A percentile compares a stretch with the other conserved stretches of the same genome.
These are phyloP conservation scores for Champsocephalus gunnari DNA, from an alignment of 2,797 vertebrate species.

Conservation along the genomic window DNA sequence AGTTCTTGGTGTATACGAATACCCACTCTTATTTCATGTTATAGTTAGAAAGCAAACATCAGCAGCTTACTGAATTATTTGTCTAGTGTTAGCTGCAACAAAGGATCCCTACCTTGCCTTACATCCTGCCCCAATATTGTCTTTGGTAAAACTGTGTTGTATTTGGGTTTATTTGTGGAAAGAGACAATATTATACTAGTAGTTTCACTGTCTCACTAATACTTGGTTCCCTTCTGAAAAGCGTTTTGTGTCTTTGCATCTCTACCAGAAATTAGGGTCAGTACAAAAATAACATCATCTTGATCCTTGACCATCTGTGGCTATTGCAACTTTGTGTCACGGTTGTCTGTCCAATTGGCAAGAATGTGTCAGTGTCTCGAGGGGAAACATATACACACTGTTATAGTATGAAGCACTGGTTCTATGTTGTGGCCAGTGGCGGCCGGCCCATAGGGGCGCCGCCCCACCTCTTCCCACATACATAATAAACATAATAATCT, in stretches of 20 bases:
- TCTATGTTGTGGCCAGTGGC: not conserved
- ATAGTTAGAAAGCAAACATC: slow-evolving; percentile 8
- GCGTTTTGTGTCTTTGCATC: not conserved
- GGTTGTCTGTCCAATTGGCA: slow-evolving; percentile 9
- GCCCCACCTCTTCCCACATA: no score
- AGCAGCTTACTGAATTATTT: not conserved
- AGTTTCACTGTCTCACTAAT: not conserved
- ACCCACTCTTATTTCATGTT: not conserved
- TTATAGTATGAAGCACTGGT: slow-evolving; percentile 9
- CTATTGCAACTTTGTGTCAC: slow-evolving; percentile 13
- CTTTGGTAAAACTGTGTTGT: not conserved
- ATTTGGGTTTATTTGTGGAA: not conserved
- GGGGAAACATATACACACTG: not conserved
- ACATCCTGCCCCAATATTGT: not conserved
- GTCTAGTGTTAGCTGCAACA: not conserved
- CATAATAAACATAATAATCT: no score
- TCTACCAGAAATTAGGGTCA: not conserved
- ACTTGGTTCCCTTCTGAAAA: not conserved
- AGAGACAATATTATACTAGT: not conserved
- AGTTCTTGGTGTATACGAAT: not conserved
- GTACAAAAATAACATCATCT: slow-evolving; percentile 1
- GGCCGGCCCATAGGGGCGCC: no score
- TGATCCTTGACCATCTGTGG: slow-evolving; percentile 7
- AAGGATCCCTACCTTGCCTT: not conserved
- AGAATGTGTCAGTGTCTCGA: slow-evolving; percentile 18